These are phyloP conservation scores for Kryphioiulus occultus DNA, from an alignment of 2,888 invertebrate species.

Conservation along the genomic window DNA sequence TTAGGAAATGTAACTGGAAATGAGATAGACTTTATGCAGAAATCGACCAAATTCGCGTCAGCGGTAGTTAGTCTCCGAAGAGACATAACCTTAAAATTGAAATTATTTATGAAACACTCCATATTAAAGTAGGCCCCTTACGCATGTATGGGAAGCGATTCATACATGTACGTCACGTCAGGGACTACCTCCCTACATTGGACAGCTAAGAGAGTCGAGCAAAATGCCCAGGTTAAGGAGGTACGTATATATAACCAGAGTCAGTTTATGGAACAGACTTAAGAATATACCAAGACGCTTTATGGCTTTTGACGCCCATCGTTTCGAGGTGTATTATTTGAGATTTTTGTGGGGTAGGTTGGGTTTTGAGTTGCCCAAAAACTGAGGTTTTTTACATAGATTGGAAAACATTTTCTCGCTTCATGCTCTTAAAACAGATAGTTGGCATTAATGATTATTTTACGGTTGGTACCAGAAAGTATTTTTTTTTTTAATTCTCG, in stretches of 20 bases:
- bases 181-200: not conserved
- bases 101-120: constrained; percentile 17
- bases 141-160: not conserved
- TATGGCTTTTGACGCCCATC: too few species aligned
- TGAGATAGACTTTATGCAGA: not conserved
- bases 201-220: not conserved
- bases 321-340: too few species aligned
- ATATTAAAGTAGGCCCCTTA: not conserved
- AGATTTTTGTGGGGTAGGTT: too few species aligned
- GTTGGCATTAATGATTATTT: constrained; percentile 20
- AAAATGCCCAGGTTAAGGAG: not conserved
- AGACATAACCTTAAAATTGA: constrained; percentile 35
- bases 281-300: too few species aligned
- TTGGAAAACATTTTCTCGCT: constrained; percentile 10
- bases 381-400: not conserved
- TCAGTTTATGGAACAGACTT: too few species aligned
- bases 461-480: not conserved
- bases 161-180: not conserved
- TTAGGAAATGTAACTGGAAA: constrained; percentile 12
- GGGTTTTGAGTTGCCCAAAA: not conserved
- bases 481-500: not conserved
- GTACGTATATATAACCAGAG: too few species aligned
- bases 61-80: not conserved
- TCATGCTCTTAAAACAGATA: constrained; percentile 7
- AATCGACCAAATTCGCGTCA: constrained; percentile 11